Base-by-base conservation (phyloP, 2,113 vertebrate genomes). In the Theropithecus gelada region DNA sequence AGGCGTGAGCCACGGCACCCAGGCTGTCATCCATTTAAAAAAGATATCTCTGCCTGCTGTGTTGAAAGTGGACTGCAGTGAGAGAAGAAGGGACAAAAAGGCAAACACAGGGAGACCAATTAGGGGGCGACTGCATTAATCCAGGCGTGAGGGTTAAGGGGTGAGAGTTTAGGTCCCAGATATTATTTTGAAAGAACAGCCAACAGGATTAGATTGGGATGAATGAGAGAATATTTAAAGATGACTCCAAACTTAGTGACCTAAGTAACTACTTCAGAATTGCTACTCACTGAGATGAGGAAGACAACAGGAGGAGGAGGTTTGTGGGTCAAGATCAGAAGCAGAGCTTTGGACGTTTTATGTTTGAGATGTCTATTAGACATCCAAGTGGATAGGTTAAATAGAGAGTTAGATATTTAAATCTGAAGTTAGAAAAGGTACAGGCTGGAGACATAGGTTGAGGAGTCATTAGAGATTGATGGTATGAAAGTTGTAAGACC, bases 101-200 rank as follows among this genome's bases (percentile, higher is more conserved):
- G 48, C 45, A 84, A 81, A 68, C 32, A 93, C 25, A 52, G 23
- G 73, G 38, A 30, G 73, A 76, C 35, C 59, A 78, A 6, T 38
- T 86, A 40, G 64, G 22, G 85, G 55, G 32, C 40, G 38, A 73
- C 11, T 64, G 68, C 30, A 80, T 43, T 20, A 72, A 79, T 52
- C 61, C 20, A 85, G 64, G 55, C 38, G 55, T 55, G 17, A 85
- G 17, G 7, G 23, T n/a, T 78, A 88, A 92, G 52, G 23, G 20
- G 23, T 90, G 68, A 64, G 30, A 64, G 20, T 12, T 22, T 90
- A 72, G 32, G 64, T 38, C 55, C 86, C 61, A 80, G 45, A 38
- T 8, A 73, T 32, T 87, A 95, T 82, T 93, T 72, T 87, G 50
- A 97, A 90, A 76, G 38, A 93, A 87, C 17, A 87, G 32, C 8